Conservation (phyloP, 2,797 vertebrate genomes). For the Poliocrania exsul region DNA sequence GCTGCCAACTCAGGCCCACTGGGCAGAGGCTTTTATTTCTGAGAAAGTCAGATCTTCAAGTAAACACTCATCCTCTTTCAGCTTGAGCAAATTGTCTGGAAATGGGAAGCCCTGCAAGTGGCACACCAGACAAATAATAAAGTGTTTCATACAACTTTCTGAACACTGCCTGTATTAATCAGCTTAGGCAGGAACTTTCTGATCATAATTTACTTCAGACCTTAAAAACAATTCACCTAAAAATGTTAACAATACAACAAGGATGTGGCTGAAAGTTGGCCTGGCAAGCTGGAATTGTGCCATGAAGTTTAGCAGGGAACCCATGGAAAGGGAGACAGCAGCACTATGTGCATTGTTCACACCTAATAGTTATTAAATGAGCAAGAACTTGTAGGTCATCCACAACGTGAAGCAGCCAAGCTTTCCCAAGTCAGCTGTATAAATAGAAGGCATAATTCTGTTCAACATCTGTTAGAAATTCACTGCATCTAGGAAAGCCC, state of each 20-base stretch:
- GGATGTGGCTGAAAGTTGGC: conserved; percentile 14
- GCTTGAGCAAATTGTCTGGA: neutral
- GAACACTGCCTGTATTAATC: neutral
- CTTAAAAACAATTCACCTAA: conserved; percentile 1
- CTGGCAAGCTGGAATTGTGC: neutral
- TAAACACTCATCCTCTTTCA: neutral
- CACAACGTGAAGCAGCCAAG: neutral
- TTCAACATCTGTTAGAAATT: conserved; percentile 49
- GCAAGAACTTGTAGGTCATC: conserved; percentile 30
- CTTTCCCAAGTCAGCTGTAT: conserved; percentile 35
- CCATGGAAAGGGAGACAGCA: neutral
- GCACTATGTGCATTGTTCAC: conserved; percentile 17
- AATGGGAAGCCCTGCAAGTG: neutral
- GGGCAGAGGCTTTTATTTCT: neutral
- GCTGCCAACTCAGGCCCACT: neutral
- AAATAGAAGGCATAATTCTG: conserved; percentile 37
- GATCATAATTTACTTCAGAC: neutral
- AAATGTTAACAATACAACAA: conserved; percentile 7
- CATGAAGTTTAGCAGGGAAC: neutral
- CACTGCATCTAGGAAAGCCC: conserved; percentile 28
- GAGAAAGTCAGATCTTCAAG: neutral
- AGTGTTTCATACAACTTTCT: neutral
- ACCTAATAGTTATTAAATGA: conserved; percentile 37
- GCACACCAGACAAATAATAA: neutral
- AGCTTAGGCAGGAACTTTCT: neutral